These are phyloP conservation scores for Agonopterix alstromeriana DNA, from an alignment of 2,888 invertebrate genomes.

Conservation along the genomic window DNA sequence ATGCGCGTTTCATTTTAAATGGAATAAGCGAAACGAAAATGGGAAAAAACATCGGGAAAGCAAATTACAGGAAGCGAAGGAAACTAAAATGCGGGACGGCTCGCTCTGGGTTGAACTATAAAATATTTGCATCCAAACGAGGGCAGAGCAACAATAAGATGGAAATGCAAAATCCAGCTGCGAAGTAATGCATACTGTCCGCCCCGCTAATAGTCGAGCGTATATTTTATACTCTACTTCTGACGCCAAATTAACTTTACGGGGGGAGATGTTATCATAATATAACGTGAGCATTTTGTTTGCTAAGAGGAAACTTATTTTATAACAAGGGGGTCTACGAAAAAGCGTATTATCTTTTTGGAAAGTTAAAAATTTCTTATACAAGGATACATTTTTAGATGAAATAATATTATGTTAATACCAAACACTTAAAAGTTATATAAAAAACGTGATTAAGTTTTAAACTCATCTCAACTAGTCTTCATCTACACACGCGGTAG, in stretches of 20 bases:
- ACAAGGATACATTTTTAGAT: no score
- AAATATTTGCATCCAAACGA: constrained; percentile 71
- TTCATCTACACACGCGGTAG: no score
- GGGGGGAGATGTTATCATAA: neutral
- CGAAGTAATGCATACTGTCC: constrained; percentile 46
- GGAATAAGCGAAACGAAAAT: constrained; percentile 49
- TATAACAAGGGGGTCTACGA: no score
- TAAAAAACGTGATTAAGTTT: no score
- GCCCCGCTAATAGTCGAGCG: constrained; percentile 30
- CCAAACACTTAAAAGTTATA: no score
- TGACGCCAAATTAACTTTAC: neutral
- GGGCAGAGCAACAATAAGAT: constrained; percentile 60
- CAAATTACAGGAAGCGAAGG: constrained; percentile 60
- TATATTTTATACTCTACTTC: constrained; percentile 19
- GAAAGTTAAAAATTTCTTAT: no score
- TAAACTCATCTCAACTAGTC: no score
- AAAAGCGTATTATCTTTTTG: no score
- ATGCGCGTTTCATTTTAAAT: constrained; percentile 50
- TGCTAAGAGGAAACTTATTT: no score
- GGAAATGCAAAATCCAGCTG: constrained; percentile 52
- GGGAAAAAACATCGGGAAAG: constrained; percentile 40
- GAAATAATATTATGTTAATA: no score
- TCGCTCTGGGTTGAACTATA: constrained; percentile 54
- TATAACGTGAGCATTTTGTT: neutral
- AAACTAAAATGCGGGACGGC: constrained; percentile 52